Conservation (phyloP, 2,888 invertebrate species). For the Philhelius pedissequus region DNA sequence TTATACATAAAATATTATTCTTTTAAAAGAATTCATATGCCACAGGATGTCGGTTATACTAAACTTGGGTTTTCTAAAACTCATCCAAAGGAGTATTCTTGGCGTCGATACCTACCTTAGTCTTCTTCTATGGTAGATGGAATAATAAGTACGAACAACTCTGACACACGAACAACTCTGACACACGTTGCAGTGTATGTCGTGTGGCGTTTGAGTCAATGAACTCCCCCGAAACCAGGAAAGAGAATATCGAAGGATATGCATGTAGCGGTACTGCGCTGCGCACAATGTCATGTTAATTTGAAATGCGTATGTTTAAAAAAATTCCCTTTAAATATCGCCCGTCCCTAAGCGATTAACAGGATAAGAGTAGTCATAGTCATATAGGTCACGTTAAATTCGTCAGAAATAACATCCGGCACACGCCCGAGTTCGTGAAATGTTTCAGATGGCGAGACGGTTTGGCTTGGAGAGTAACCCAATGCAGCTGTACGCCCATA, state of each 20-base stretch:
- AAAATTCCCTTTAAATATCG: constrained; percentile 47
- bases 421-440: constrained; percentile 56
- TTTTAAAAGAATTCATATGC: too few species aligned
- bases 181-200: not conserved
- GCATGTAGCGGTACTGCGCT: not conserved
- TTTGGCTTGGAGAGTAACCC: constrained; percentile 1
- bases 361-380: constrained; percentile 64
- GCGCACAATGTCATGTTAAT: constrained; percentile 42
- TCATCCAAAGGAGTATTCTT: too few species aligned
- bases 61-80: too few species aligned
- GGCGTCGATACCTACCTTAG: too few species aligned
- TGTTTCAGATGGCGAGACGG: constrained; percentile 21
- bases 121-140: too few species aligned
- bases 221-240: constrained; percentile 46
- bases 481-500: constrained; percentile 20
- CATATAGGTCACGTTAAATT: constrained; percentile 63
- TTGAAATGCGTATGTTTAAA: constrained; percentile 28
- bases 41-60: too few species aligned
- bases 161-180: too few species aligned
- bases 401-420: constrained; percentile 63
- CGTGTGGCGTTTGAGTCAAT: constrained; percentile 38
- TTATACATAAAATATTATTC: too few species aligned
- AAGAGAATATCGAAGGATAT: constrained; percentile 51
- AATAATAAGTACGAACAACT: too few species aligned
- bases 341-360: constrained; percentile 55